Evolutionary conservation across 1,140 invertebrate species (phyloP).

Genomic region (Leptinotarsa undecemlineata): DNA sequence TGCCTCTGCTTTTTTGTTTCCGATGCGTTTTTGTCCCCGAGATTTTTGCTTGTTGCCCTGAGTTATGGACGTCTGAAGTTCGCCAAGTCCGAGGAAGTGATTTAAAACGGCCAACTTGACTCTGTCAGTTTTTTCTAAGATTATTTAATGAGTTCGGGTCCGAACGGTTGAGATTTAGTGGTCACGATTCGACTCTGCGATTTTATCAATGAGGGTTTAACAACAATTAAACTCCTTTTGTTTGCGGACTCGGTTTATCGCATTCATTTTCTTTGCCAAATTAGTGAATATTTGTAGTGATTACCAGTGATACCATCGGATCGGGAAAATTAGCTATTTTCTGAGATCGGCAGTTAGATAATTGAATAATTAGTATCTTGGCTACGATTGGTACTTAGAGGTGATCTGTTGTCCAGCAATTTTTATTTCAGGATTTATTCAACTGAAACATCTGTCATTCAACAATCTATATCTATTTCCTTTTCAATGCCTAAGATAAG

Average conservation of each 20-base stretch:
- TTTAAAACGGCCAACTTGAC: conserved; percentile 43
- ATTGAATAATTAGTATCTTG: neutral
- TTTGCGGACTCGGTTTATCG: conserved; percentile 14
- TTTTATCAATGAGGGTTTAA: conserved; percentile 29
- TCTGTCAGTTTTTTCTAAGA: conserved; percentile 41
- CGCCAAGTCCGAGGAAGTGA: conserved; percentile 44
- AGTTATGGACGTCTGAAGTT: conserved; percentile 47
- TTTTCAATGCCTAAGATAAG: too few relatives aligned
- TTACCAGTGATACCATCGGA: conserved; percentile 8
- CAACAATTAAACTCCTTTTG: conserved; percentile 29
- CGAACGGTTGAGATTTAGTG: conserved; percentile 37
- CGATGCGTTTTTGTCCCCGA: conserved; percentile 30
- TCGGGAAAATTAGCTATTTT: conserved; percentile 7
- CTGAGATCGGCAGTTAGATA: neutral
- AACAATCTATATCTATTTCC: too few relatives aligned
- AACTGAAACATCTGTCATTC: too few relatives aligned
- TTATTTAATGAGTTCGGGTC: conserved; percentile 41
- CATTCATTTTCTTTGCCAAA: conserved; percentile 25
- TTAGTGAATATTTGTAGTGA: conserved; percentile 22
- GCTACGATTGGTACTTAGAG: too few relatives aligned
- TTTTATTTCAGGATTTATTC: too few relatives aligned
- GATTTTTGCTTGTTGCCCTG: conserved; percentile 47
- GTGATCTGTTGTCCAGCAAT: too few relatives aligned
- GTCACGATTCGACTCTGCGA: conserved; percentile 35
- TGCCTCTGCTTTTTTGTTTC: conserved; percentile 33